Percentiles rank a stretch among this genome's conserved stretches.
Evolutionary conservation across 2,888 invertebrate species (phyloP).

Genomic region (Agriopis aurantiaria): DNA sequence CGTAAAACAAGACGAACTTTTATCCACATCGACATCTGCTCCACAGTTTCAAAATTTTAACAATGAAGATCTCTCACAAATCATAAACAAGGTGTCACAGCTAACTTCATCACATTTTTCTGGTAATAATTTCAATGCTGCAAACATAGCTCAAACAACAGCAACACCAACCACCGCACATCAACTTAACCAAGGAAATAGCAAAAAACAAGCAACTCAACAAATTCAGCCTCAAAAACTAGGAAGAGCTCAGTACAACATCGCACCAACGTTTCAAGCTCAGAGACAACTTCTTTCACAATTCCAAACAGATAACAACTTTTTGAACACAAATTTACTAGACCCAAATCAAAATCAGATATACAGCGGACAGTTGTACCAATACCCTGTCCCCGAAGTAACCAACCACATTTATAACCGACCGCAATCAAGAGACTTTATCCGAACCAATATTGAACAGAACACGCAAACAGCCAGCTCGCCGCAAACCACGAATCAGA

Average conservation of each 20-base stretch:
- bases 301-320: slow-evolving; percentile 51
- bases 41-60: slow-evolving; percentile 64
- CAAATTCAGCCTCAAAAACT: slow-evolving; percentile 48
- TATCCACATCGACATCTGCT: slow-evolving; percentile 56
- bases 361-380: slow-evolving; percentile 80
- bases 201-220: slow-evolving; percentile 50
- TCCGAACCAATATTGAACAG: slow-evolving; percentile 44
- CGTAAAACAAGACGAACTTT: slow-evolving; percentile 65
- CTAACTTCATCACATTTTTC: slow-evolving; percentile 75
- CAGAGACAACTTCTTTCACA: slow-evolving; percentile 54
- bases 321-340: slow-evolving; percentile 45
- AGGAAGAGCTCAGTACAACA: slow-evolving; percentile 55
- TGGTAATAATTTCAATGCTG: slow-evolving; percentile 48
- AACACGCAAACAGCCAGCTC: slow-evolving; percentile 36
- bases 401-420: slow-evolving; percentile 72
- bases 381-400: slow-evolving; percentile 77
- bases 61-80: slow-evolving; percentile 67
- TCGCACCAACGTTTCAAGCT: slow-evolving; percentile 50
- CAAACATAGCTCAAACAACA: slow-evolving; percentile 43
- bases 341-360: slow-evolving; percentile 61
- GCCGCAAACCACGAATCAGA: slow-evolving; percentile 44
- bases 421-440: slow-evolving; percentile 57
- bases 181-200: slow-evolving; percentile 51
- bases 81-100: slow-evolving; percentile 71
- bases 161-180: slow-evolving; percentile 39